Base-by-base conservation (phyloP, 2,797 vertebrate genomes). In the Avahi laniger region DNA sequence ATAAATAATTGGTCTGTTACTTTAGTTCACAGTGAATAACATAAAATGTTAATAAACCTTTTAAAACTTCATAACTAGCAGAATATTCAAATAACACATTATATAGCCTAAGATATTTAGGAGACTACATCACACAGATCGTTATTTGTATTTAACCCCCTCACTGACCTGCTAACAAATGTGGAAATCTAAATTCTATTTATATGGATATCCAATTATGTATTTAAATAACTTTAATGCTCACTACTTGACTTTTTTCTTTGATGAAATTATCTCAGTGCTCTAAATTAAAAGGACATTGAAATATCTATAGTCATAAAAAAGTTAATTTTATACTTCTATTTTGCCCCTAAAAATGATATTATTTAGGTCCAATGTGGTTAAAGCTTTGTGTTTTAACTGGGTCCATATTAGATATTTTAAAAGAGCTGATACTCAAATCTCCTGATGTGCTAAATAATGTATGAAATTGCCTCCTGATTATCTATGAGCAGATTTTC, bases 11-110 rank as follows among this genome's bases (percentile, higher is more conserved):
- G 80, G 46, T 96, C 88, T 97, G 72, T 94, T 97, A 86, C 86
- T 97, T 72, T 75, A 91, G 72, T 87, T 97, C 61, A 69, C 72
- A 94, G 86, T 89, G 73, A 96, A 96, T 87, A 95, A 90, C 75
- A 96, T 97, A 96, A 97, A 96, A 97, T 96, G 85, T 96, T 97
- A 97, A 97, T 98, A 97, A 96, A 92, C 59, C 92, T 97, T 96
- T 98, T 96, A 95, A 95, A 96, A 95, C 50, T 95, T 92, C 33
- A 83, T 88, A 95, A 82, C 63, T 61, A 48, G 57, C 61, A 85
- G 38, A 92, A 86, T 96, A 89, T 96, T 91, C 78, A 96, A 85
- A 95, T 90, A 95, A 95, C 85, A 93, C 88, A 89, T 96, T 97
- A 96, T 96, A 85, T 95, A 94, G 63, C 50, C 69, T 88, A 33